Percentiles rank a stretch among this genome's conserved stretches.
These are phyloP conservation scores for Electrophaes corylata DNA, from an alignment of 2,888 invertebrate species.

Conservation along the genomic window DNA sequence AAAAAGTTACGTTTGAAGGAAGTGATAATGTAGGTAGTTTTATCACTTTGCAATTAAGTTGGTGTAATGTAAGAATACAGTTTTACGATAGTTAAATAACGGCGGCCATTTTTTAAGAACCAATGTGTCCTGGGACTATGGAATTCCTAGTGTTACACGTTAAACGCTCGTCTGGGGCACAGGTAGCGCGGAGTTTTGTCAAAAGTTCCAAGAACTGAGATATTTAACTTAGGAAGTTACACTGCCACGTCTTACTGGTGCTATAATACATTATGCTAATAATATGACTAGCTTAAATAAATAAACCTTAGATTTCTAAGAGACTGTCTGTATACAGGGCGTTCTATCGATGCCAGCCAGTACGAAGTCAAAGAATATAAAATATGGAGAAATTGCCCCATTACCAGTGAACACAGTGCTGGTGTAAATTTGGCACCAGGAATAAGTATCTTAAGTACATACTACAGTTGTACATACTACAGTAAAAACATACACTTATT, in stretches of 20 bases:
- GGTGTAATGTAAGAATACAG: too few relatives aligned
- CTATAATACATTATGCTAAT: slow-evolving; percentile 3
- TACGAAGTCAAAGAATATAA: too few relatives aligned
- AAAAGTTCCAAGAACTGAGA: not conserved
- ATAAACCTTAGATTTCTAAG: not conserved
- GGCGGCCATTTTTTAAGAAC: not conserved
- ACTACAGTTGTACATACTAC: too few relatives aligned
- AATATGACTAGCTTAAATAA: slow-evolving; percentile 32
- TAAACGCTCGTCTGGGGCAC: slow-evolving; percentile 1
- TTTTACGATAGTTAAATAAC: too few relatives aligned
- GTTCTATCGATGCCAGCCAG: too few relatives aligned
- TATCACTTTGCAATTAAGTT: too few relatives aligned
- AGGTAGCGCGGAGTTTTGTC: not conserved
- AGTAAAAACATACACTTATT: too few relatives aligned
- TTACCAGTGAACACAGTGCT: too few relatives aligned
- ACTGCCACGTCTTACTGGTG: not conserved
- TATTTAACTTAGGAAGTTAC: not conserved
- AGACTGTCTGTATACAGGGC: not conserved
- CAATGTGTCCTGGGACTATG: not conserved
- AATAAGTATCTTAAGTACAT: too few relatives aligned
- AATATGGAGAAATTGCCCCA: not conserved
- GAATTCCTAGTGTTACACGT: slow-evolving; percentile 1
- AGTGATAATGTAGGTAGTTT: too few relatives aligned
- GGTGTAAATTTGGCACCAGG: too few relatives aligned
- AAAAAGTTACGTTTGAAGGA: too few relatives aligned